Evolutionary conservation across 2,113 vertebrate genomes (phyloP), one percentile per base, ranked within the genome.

Genomic region (Pomatorhinus ruficollis): DNA sequence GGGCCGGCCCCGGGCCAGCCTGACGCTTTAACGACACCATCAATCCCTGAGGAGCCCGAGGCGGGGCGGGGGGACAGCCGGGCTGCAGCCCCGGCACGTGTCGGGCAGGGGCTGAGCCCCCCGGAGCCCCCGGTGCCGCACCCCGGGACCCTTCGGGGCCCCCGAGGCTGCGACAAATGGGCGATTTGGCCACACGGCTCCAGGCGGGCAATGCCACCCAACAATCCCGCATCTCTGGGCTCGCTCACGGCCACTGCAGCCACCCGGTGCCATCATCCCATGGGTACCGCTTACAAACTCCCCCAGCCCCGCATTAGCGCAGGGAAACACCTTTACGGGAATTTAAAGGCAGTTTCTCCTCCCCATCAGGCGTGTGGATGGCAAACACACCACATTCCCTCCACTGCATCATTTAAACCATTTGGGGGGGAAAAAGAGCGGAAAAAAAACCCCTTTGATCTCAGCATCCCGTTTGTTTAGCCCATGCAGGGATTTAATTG

Each of bases 1-100:
- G 74, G 90, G 75, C 93, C 68, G 2, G 87, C 90, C 87, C 71
- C 7, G 5, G 75, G 77, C 93, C 94, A 84, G 90, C 78, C 92
- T 91, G 93, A 87, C 14, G 31, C 86, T 91, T 96, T 96, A 95
- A 97, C 22, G 60, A 89, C 60, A 19, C 94, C 96, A 97, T 96
- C 94, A 93, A 96, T 96, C 87, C 83, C 78, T 2, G 9, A 27
- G 84, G 75, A 96, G 76, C 44, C 44, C 49, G 1, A 8, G 24
- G 49, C 2, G 6, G 80, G 65, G 45, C 6, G 3, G 61, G 45
- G 56, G 71, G n/a, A 56, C 5, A 2, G 1, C 22, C 4, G 54
- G 70, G 81, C 87, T 70, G 61, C 45, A 53, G 66, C 31, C 40
- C 37, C 2, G 1, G 59, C 44, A 21, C 4, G 1, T 0, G 4